Base-by-base conservation (phyloP, 2,797 vertebrate genomes). In the Oreortyx pictus region DNA sequence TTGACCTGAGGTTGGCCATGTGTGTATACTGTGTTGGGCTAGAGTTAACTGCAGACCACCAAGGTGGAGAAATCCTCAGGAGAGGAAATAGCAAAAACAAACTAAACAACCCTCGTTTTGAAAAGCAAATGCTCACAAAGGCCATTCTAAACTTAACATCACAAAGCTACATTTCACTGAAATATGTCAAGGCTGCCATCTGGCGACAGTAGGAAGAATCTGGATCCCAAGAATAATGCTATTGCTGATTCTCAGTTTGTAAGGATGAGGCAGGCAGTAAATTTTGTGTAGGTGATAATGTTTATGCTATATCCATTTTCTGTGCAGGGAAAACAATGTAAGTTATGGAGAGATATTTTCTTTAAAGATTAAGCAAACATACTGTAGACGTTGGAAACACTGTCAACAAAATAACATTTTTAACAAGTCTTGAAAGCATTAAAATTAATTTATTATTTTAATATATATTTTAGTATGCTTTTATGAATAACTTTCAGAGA, bases 171-270 rank as follows among this genome's bases (percentile, higher is more conserved):
- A 4, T 33, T 60, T 84, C 50, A 4, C 27, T 31, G 85, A 24
- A 14, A 4, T 31, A 57, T 31, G 67, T 77, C 33, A 20, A 93
- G 82, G 82, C 88, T 95, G 97, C 97, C 97, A 96, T 79, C 97
- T 97, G 93, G 94, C 91, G 96, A 87, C 92, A 20, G 60, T 54
- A 86, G 43, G 9, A 37, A 41, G 70, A 68, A 29, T 49, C 25
- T 50, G 39, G 23, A 31, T 23, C 18, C 24, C 56, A 44, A 37
- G 54, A 61, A 16, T 10, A 6, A 16, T 2, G 6, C 7, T 11
- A 1, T 13, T 43, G 60, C 14, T 35, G 2, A 16, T 6, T 10
- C 9, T 10, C 31, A 17, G 25, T 47, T 52, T 15, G 2, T 6
- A 27, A 25, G 2, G 29, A 46, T 7, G 13, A 49, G 13, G 1